Percentiles rank a stretch among this genome's conserved stretches.
phyloP scores from a whole-genome alignment of 2,113 vertebrate genomes.

The Irena cyanogastra region DNA sequence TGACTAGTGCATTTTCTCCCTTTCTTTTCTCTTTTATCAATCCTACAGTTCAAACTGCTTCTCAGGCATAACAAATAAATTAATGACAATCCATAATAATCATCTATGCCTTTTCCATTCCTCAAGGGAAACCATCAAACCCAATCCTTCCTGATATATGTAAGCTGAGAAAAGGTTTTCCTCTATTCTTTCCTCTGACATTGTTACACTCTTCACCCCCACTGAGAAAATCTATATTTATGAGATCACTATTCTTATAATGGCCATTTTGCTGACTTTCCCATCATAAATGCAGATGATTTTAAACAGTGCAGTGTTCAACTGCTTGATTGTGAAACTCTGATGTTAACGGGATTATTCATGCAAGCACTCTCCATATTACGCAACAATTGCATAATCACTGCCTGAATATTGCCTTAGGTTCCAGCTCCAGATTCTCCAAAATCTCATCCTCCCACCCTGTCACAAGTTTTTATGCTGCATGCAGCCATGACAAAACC shows the following conservation, averaged over 20 bases:
- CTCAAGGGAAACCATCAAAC: neutral
- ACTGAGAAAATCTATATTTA: neutral
- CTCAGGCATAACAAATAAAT: neutral
- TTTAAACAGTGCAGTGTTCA: neutral
- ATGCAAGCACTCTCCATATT: neutral
- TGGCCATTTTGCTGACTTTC: neutral
- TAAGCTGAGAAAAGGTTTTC: neutral
- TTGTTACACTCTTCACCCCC: neutral
- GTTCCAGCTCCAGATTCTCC: slow-evolving; percentile 19
- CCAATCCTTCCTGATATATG: neutral
- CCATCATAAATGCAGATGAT: neutral
- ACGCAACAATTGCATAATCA: slow-evolving; percentile 34
- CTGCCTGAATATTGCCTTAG: neutral
- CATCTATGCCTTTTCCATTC: neutral
- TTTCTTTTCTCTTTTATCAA: neutral
- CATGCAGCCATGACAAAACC: neutral
- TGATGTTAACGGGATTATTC: slow-evolving; percentile 24
- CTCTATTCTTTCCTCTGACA: neutral
- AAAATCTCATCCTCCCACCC: neutral
- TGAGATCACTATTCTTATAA: neutral
- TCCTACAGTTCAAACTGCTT: neutral
- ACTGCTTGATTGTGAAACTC: neutral
- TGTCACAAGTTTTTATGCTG: neutral
- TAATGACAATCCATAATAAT: neutral
- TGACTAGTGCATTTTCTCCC: no score